Percentiles rank a stretch among this genome's conserved stretches.
Conservation (phyloP, 2,113 vertebrate species). For the Cisticola juncidis region DNA sequence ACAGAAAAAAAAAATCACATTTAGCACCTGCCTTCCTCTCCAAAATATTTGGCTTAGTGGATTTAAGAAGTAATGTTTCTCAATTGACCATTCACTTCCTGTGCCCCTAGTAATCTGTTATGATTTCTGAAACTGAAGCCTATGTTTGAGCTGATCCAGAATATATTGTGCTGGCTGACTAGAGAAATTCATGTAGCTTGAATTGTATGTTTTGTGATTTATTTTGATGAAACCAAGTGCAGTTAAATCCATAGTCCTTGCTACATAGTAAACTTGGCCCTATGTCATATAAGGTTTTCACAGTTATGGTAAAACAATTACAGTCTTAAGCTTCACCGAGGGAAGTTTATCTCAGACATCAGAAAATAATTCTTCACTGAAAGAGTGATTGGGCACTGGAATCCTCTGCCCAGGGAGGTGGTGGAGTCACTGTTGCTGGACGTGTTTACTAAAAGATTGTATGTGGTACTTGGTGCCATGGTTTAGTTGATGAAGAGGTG, state of each 20-base stretch:
- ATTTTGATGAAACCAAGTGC: neutral
- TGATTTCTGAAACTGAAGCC: neutral
- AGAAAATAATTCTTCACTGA: neutral
- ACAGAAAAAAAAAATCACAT: neutral
- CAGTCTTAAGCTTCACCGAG: neutral
- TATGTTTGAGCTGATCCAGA: neutral
- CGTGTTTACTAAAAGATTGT: accelerated
- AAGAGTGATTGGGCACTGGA: neutral
- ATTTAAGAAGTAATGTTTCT: neutral
- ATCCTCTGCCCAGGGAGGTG: neutral
- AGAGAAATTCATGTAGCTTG: neutral
- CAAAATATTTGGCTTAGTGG: neutral
- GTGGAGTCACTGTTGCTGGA: neutral
- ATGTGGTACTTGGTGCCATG: neutral
- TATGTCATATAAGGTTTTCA: neutral
- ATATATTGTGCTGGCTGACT: neutral
- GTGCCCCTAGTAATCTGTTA: neutral
- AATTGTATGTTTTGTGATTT: neutral
- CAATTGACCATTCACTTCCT: neutral
- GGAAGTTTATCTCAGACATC: neutral
- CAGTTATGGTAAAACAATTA: neutral
- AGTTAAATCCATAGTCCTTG: neutral
- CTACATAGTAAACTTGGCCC: neutral
- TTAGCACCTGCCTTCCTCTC: neutral
- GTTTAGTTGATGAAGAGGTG: neutral